These are phyloP conservation scores for Taxidea taxus DNA, from an alignment of 2,113 vertebrate species.

Conservation along the genomic window DNA sequence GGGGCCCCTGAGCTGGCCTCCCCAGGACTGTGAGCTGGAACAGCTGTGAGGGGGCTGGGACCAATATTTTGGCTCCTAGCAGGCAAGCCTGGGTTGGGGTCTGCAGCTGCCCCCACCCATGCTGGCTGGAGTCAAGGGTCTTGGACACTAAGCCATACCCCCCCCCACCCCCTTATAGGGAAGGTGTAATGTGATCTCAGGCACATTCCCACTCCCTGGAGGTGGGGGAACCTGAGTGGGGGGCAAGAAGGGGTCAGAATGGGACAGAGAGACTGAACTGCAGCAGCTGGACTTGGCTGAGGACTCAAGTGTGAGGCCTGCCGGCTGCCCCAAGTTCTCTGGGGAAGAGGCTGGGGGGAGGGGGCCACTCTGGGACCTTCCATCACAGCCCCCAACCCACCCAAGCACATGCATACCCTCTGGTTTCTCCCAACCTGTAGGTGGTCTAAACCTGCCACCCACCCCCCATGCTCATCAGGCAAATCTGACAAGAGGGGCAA, in stretches of 20 bases:
- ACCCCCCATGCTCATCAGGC: background rate
- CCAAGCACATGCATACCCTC: background rate
- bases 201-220: conserved; percentile 65
- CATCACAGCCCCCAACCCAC: background rate
- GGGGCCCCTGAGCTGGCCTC: conserved; percentile 59
- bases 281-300: conserved; percentile 74
- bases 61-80: conserved; percentile 27
- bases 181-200: conserved; percentile 70
- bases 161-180: background rate
- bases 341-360: conserved; percentile 15
- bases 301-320: conserved; percentile 67
- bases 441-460: background rate
- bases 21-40: conserved; percentile 67
- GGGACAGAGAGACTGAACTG: conserved; percentile 64
- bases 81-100: conserved; percentile 68
- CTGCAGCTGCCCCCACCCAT: conserved; percentile 72
- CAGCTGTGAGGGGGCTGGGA: conserved; percentile 73
- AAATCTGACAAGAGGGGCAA: conserved; percentile 15
- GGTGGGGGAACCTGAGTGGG: conserved; percentile 64
- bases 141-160: conserved; percentile 25
- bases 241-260: conserved; percentile 64
- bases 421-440: background rate
- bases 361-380: conserved; percentile 30
- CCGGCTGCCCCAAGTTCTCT: conserved; percentile 51
- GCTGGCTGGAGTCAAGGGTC: conserved; percentile 67